Base-by-base conservation (phyloP, 2,797 vertebrate genomes). In the Ctenopoma multispine region DNA sequence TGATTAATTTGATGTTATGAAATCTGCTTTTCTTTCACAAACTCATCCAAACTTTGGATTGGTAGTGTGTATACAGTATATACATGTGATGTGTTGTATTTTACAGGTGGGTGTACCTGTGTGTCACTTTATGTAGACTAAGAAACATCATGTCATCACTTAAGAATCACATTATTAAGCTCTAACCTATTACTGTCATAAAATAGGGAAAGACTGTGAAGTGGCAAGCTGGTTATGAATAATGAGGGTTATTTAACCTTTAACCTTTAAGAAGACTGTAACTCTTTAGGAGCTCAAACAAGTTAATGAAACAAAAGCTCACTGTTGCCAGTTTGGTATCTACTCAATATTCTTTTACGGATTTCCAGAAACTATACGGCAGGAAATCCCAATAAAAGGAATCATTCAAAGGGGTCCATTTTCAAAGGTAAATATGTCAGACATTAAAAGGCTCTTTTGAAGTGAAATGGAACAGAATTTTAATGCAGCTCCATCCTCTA, bases 361-460 rank as follows among this genome's bases (percentile, higher is more conserved):
- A 77, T 63, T 64, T 80, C 54, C 46, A 23, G 47, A 27, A 63
- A 61, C 44, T 53, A 63, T 69, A 75, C 8, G 24, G 63, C 67
- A 70, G 65, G 55, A 81, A 84, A 65, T 68, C 48, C 61, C 50
- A 75, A 85, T 66, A 74, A 84, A n/a, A 79, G 72, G 48, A 75
- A 65, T 73, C 59, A 71, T 70, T 85, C 81, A 89, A 79, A 86
- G 72, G 75, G 66, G 63, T 87, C 79, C 56, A 79, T 71, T 87
- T 85, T 80, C 72, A 86, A 84, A 83, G 80, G 81, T 83, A 84
- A 83, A 84, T 62, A 83, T 76, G 66, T 84, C 82, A 85, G 73
- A 83, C 75, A 65, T 77, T 87, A 88, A 90, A 88, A 86, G 65
- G 65, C 34, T 75, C 80, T 79, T 89, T 81, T 90, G 87, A 90